Conservation (phyloP, 2,888 invertebrate genomes). For the Lasioglossum villosulum region DNA sequence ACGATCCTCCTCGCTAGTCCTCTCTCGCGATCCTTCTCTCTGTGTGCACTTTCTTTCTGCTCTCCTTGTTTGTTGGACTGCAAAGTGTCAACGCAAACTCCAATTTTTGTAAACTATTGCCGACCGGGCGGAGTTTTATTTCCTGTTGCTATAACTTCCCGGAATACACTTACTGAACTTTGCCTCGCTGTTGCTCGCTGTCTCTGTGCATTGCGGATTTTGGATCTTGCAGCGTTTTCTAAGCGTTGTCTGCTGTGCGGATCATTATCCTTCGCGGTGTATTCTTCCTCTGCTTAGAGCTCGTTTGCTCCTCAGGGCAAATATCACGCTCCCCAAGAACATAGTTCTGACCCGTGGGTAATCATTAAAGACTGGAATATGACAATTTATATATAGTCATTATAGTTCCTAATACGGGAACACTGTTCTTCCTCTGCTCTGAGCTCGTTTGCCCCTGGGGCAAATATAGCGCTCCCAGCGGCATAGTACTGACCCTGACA, state of each 20-base stretch:
- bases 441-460: no score
- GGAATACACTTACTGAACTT: neutral
- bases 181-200: neutral
- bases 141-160: neutral
- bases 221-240: neutral
- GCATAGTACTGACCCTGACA: neutral
- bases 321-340: neutral
- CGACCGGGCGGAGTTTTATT: neutral
- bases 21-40: slow-evolving; percentile 22
- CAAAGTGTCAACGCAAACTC: slow-evolving; percentile 3
- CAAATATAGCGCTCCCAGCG: no score
- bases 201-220: neutral
- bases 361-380: no score
- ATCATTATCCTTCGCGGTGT: neutral
- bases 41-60: neutral
- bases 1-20: slow-evolving; percentile 43
- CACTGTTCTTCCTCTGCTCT: neutral
- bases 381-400: no score
- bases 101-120: slow-evolving; percentile 11
- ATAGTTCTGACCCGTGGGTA: neutral
- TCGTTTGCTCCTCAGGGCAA: neutral
- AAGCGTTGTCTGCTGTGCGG: neutral
- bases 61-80: neutral
- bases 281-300: neutral
- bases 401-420: neutral